Percentiles rank a stretch among this genome's conserved stretches.
Evolutionary conservation across 2,113 vertebrate species (phyloP).

Genomic region (Neomonachus schauinslandi): DNA sequence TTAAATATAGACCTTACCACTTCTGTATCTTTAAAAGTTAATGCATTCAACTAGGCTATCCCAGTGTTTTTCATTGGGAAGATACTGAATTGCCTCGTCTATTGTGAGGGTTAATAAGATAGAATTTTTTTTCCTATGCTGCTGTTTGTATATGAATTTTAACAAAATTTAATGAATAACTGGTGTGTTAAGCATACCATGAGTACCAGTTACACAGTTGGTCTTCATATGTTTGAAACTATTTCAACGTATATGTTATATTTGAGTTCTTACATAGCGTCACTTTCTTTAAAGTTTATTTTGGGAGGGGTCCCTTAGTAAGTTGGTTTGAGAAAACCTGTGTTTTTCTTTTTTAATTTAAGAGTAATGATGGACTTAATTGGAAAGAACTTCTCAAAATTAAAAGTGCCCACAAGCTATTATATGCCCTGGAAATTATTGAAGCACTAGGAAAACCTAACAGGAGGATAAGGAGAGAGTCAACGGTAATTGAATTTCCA

Average conservation of each 20-base stretch:
- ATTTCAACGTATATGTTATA: not conserved
- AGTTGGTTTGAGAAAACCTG: not conserved
- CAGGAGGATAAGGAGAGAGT: constrained; percentile 96
- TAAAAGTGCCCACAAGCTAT: constrained; percentile 97
- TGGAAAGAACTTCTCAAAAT: constrained; percentile 98
- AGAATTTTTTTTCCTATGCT: not conserved
- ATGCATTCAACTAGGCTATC: not conserved
- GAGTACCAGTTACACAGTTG: not conserved
- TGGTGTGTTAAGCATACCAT: not conserved
- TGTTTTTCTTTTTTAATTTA: constrained; percentile 56
- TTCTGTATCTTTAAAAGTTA: not conserved
- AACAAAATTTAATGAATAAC: constrained; percentile 34
- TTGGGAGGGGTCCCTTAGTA: not conserved
- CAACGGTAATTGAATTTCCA: constrained; percentile 89
- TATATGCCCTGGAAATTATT: constrained; percentile 98
- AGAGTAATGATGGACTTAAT: constrained; percentile 94
- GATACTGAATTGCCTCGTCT: not conserved
- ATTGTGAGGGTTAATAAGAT: not conserved
- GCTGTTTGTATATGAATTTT: not conserved
- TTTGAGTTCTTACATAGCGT: not conserved
- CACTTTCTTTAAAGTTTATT: not conserved
- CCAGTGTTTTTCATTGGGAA: not conserved
- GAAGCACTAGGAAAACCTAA: constrained; percentile 98
- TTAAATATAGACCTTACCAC: not conserved
- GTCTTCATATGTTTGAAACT: not conserved